Percentiles rank a stretch among this genome's conserved stretches.
Conservation (phyloP, 2,888 invertebrate genomes). For the Diachrysia chrysitis region DNA sequence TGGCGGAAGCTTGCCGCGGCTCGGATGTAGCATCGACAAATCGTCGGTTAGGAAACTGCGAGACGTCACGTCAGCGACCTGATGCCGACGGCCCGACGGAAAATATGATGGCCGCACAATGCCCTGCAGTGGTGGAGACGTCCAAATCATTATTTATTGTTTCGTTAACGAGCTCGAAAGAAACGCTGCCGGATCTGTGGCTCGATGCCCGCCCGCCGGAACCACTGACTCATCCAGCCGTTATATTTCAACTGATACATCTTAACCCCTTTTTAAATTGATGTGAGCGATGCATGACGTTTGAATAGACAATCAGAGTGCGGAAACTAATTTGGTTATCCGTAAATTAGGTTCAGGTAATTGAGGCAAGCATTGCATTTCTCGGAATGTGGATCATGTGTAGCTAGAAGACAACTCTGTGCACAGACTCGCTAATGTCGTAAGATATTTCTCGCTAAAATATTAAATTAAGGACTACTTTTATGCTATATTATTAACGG, state of each 20-base stretch:
- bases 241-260: conserved; percentile 65
- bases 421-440: conserved; percentile 37
- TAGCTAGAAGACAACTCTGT: conserved; percentile 26
- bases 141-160: conserved; percentile 87
- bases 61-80: conserved; percentile 68
- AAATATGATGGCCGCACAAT: conserved; percentile 81
- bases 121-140: conserved; percentile 75
- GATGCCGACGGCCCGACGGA: conserved; percentile 68
- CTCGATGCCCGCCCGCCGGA: conserved; percentile 66
- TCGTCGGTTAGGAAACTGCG: conserved; percentile 67
- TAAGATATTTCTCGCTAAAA: conserved; percentile 23
- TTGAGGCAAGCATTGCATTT: conserved; percentile 30
- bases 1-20: conserved; percentile 44
- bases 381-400: conserved; percentile 18
- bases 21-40: conserved; percentile 69
- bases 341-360: conserved; percentile 37
- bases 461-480: conserved; percentile 14
- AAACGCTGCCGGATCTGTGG: conserved; percentile 74
- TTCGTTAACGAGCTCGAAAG: conserved; percentile 84
- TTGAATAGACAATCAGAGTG: conserved; percentile 21
- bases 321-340: conserved; percentile 40
- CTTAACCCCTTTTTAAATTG: conserved; percentile 58
- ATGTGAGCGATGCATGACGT: conserved; percentile 20
- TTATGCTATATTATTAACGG: neutral
- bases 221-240: conserved; percentile 67